A percentile compares a stretch with the other conserved stretches of the same genome.
Conservation (phyloP, 1,140 invertebrate genomes). For the Rhyacophila brunnea region DNA sequence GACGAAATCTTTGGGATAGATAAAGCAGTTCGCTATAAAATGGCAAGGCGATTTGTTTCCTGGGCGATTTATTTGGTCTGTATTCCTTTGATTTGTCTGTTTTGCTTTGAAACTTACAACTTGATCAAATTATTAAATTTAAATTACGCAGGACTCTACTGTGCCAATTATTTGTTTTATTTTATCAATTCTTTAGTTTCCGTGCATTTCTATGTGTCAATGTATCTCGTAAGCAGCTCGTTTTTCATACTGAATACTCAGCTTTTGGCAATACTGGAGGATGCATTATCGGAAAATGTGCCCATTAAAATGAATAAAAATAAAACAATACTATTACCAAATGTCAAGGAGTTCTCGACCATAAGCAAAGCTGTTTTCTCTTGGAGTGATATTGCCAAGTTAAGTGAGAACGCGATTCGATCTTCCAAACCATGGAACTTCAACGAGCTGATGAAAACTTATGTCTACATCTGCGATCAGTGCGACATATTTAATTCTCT, state of each 20-base stretch:
- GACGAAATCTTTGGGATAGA: too few species aligned
- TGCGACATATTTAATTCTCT: neutral
- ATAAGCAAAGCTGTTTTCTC: neutral
- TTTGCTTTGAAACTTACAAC: too few species aligned
- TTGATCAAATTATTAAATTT: too few species aligned
- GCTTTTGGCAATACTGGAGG: neutral
- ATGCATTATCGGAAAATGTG: too few species aligned
- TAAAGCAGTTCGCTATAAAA: too few species aligned
- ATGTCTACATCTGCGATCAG: neutral
- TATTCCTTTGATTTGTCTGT: too few species aligned
- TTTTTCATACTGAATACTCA: neutral
- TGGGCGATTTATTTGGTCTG: too few species aligned
- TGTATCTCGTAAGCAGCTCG: neutral
- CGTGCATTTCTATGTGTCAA: neutral
- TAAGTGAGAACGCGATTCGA: neutral
- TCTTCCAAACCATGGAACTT: neutral
- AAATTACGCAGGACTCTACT: too few species aligned
- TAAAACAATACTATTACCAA: too few species aligned
- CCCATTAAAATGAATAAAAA: too few species aligned
- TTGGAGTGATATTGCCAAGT: neutral
- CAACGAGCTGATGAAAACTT: neutral
- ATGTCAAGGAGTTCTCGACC: neutral
- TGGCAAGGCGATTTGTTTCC: too few species aligned
- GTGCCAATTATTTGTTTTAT: neutral
- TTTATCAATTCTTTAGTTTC: conserved; percentile 1